Percentiles rank a stretch among this genome's conserved stretches.
Conservation (phyloP, 2,797 vertebrate species). For the Aplochiton taeniatus region DNA sequence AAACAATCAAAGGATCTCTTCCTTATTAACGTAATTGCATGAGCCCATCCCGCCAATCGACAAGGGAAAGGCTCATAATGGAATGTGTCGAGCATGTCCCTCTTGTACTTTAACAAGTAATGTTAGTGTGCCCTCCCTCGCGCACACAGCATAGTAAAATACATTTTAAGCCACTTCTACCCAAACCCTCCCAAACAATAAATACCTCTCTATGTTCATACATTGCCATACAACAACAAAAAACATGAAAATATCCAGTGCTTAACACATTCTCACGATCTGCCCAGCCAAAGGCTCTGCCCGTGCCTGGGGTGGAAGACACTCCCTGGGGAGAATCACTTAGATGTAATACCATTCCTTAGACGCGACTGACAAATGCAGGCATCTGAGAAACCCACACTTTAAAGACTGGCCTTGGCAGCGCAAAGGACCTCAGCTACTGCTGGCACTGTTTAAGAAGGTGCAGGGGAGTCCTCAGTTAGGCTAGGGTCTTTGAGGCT, state of each 20-base stretch:
- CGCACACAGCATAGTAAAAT: conserved; percentile 12
- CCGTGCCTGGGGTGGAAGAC: conserved; percentile 33
- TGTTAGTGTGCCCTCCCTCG: no score
- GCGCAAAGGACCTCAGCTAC: neutral
- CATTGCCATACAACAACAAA: neutral
- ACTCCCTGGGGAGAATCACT: conserved; percentile 35
- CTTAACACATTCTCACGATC: neutral
- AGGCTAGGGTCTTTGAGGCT: conserved; percentile 39
- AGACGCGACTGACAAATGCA: no score
- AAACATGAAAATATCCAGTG: no score
- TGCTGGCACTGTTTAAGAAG: neutral
- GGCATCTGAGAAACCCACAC: conserved; percentile 26
- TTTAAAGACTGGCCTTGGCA: neutral
- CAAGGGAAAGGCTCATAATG: conserved; percentile 50
- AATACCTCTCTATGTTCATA: neutral
- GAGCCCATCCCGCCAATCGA: conserved; percentile 49
- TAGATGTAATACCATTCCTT: conserved; percentile 12
- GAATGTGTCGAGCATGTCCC: conserved; percentile 41
- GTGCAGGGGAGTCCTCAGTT: conserved; percentile 4
- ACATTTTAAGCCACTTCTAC: neutral
- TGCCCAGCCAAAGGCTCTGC: conserved; percentile 11
- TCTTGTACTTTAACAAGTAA: conserved; percentile 25
- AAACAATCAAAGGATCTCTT: conserved; percentile 51
- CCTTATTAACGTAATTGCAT: conserved; percentile 63
- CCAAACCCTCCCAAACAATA: no score